Percentiles rank a stretch among this genome's conserved stretches.
Evolutionary conservation across 1,140 invertebrate genomes (phyloP).

Genomic region (Drosophila subpulchrella): DNA sequence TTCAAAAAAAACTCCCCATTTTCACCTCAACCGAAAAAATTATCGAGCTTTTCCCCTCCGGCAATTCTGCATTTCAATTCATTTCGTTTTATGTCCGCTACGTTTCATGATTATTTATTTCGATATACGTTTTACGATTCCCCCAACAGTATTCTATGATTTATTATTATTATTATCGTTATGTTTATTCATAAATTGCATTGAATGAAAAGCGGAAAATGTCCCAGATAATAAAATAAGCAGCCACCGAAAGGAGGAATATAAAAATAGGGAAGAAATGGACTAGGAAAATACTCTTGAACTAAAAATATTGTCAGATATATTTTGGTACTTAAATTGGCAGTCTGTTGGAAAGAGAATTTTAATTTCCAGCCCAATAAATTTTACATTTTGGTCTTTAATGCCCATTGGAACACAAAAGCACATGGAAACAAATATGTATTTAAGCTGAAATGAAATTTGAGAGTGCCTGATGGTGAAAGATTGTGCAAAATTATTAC

Average conservation of each 20-base stretch:
- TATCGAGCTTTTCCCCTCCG: not conserved
- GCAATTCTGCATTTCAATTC: constrained; percentile 17
- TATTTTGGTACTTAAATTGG: too few relatives aligned
- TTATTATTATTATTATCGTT: constrained; percentile 47
- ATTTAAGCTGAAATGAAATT: not conserved
- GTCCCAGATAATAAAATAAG: constrained; percentile 25
- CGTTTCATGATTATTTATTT: constrained; percentile 42
- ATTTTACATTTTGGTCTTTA: not conserved
- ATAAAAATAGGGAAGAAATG: not conserved
- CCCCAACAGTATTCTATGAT: constrained; percentile 14
- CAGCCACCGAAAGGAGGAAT: not conserved
- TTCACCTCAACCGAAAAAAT: not conserved
- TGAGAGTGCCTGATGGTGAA: not conserved
- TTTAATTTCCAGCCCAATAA: not conserved
- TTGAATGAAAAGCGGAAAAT: constrained; percentile 18
- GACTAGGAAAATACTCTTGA: not conserved
- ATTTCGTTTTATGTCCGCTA: constrained; percentile 23
- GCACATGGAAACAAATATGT: not conserved
- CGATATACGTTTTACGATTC: constrained; percentile 27
- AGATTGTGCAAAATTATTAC: not conserved
- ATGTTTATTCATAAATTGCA: constrained; percentile 34
- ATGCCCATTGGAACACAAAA: not conserved
- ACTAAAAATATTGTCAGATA: not conserved
- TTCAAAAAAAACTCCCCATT: not conserved
- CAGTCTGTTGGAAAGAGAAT: too few relatives aligned